Evolutionary conservation across 2,888 invertebrate species (phyloP).

Genomic region (Molanna angustata): DNA sequence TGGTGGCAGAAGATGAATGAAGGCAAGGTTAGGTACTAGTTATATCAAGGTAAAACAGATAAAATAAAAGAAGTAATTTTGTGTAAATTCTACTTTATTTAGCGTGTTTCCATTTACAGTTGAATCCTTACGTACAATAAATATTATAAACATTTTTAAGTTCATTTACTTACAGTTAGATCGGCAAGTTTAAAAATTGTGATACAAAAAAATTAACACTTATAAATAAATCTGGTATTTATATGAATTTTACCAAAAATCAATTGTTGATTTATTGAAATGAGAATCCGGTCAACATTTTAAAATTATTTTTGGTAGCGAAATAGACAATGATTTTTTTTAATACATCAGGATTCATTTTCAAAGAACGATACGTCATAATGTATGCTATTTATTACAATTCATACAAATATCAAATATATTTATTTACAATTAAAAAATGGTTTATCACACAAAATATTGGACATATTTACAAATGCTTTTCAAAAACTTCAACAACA

Average conservation of each 20-base stretch:
- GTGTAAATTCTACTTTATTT: slow-evolving; percentile 14
- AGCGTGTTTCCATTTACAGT: slow-evolving; percentile 12
- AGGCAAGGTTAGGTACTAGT: too few relatives aligned
- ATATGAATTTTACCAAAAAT: neutral
- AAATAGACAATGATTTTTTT: too few relatives aligned
- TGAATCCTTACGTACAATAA: slow-evolving; percentile 8
- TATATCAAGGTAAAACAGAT: neutral
- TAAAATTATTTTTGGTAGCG: neutral
- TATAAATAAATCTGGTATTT: neutral
- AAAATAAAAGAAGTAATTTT: neutral
- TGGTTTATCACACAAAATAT: too few relatives aligned
- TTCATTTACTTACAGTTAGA: slow-evolving; percentile 1
- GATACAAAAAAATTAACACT: too few relatives aligned
- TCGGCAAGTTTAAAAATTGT: slow-evolving; percentile 5
- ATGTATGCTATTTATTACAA: too few relatives aligned
- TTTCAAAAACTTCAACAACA: too few relatives aligned
- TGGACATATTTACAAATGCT: too few relatives aligned
- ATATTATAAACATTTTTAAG: slow-evolving; percentile 13
- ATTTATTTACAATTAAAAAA: too few relatives aligned
- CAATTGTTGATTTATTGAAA: neutral
- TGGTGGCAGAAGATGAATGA: too few relatives aligned
- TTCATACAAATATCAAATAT: too few relatives aligned
- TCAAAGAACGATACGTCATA: too few relatives aligned
- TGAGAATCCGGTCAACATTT: neutral
- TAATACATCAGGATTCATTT: too few relatives aligned